Evolutionary conservation across 2,797 vertebrate genomes (phyloP).

Genomic region (Varecia variegata): DNA sequence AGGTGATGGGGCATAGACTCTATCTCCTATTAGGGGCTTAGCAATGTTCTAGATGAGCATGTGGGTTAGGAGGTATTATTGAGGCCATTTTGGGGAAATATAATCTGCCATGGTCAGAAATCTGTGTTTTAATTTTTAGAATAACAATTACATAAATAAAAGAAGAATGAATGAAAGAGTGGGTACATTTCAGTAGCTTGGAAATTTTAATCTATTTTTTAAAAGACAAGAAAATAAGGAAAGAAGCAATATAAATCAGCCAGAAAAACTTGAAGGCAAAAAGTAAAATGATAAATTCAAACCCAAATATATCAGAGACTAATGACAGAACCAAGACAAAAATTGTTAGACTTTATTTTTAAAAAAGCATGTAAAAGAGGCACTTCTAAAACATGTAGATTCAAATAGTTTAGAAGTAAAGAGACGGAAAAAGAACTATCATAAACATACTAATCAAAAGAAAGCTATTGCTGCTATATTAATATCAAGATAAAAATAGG

Average conservation of each 20-base stretch:
- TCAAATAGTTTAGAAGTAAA: not conserved
- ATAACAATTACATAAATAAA: not conserved
- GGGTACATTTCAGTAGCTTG: not conserved
- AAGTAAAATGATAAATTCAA: not conserved
- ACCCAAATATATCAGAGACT: not conserved
- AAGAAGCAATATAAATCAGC: not conserved
- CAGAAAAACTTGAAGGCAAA: not conserved
- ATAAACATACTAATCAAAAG: not conserved
- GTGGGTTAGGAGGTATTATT: not conserved
- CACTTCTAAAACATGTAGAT: not conserved
- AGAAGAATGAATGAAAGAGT: not conserved
- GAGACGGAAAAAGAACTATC: not conserved
- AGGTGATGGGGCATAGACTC: too few relatives aligned
- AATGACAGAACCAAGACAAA: not conserved
- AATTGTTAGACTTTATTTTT: not conserved
- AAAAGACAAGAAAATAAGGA: not conserved
- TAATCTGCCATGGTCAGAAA: not conserved
- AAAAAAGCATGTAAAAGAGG: not conserved
- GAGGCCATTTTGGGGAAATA: not conserved
- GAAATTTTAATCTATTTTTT: not conserved
- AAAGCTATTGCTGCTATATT: not conserved
- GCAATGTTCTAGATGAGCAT: not conserved
- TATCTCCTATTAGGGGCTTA: not conserved
- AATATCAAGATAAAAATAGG: not conserved
- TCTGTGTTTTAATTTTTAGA: not conserved